Evolutionary conservation across 2,888 invertebrate species (phyloP), one percentile per base, ranked within the genome.

Genomic region (Penaeus monodon): DNA sequence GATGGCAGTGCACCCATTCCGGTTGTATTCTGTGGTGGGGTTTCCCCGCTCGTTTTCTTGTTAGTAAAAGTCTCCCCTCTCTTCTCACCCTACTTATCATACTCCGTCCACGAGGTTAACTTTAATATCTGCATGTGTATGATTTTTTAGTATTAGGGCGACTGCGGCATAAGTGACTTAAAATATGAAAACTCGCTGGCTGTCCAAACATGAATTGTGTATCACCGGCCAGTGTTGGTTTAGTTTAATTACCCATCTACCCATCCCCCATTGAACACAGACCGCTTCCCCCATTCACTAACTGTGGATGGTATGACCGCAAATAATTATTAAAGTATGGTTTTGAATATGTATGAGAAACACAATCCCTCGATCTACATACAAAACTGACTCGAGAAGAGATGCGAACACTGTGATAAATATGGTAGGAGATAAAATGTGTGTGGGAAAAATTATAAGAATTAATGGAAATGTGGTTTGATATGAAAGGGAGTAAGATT

Each of bases 141-240:
- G 57, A n/a, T 70, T 8, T 29, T 14, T 49, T 73, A 80, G 63
- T 65, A 24, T 20, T 74, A 65, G 57, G 78, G 64, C 22, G 44
- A 79, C 79, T 87, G 86, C 86, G 86, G 86, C 86, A 87, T 33
- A 83, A 78, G 86, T 74, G 86, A 87, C 86, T 87, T 87, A 83
- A n/a, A 49, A 77, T 82, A 81, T 78, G 79, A 17, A 82, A 77
- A 86, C 33, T 78, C 49, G 73, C 76, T 78, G 77, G 64, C 78
- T 65, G 49, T 70, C 66, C 78, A 17, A 57, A 44, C 8, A 33
- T 12, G 70, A n/a, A 14, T 64, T 80, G 33, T 80, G 33, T 33
- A 38, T 65, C n/a, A 80, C 65, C 65, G 65, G 57, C 80, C 78
- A 73, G 68, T 85, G 77, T 29, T 86, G 57, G 86, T 70, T 76